Evolutionary conservation across 30 jellyfish, hydroid and myxozoan species (phyloP).

Genomic region (Hydractinia symbiolongicarpus): DNA sequence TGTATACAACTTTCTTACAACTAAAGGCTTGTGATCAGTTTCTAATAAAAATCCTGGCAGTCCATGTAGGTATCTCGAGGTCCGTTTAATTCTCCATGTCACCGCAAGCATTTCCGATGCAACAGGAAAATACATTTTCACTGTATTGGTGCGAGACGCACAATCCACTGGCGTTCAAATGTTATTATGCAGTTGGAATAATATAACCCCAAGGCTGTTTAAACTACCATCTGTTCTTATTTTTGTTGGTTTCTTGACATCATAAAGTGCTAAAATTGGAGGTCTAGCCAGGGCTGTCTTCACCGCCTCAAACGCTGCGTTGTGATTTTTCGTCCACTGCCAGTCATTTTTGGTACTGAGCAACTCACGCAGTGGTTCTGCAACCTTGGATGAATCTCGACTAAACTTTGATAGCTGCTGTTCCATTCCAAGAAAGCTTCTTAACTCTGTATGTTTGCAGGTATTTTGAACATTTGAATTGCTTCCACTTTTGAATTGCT

Average conservation of each 20-base stretch:
- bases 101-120: slow-evolving; percentile 19
- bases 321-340: slow-evolving; percentile 25
- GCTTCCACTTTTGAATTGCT: slow-evolving; percentile 35
- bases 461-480: neutral
- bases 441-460: slow-evolving; percentile 11
- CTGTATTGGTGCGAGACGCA: slow-evolving; percentile 31
- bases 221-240: slow-evolving; percentile 48
- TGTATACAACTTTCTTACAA: too few species aligned
- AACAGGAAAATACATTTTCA: neutral
- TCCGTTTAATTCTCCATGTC: neutral
- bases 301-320: slow-evolving; percentile 27
- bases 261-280: slow-evolving; percentile 29
- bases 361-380: slow-evolving; percentile 14
- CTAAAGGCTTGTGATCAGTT: slow-evolving; percentile 27
- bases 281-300: neutral
- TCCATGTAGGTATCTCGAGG: slow-evolving; percentile 19
- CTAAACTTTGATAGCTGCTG: slow-evolving; percentile 18
- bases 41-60: neutral
- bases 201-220: slow-evolving; percentile 35
- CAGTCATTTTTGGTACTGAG: slow-evolving; percentile 11
- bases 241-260: slow-evolving; percentile 30
- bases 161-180: slow-evolving; percentile 37
- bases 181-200: slow-evolving; percentile 24
- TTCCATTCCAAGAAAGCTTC: slow-evolving; percentile 18
- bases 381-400: neutral